Evolutionary conservation across 2,888 invertebrate genomes (phyloP), one percentile per base, ranked within the genome.

Genomic region (Rotaria sp.): DNA sequence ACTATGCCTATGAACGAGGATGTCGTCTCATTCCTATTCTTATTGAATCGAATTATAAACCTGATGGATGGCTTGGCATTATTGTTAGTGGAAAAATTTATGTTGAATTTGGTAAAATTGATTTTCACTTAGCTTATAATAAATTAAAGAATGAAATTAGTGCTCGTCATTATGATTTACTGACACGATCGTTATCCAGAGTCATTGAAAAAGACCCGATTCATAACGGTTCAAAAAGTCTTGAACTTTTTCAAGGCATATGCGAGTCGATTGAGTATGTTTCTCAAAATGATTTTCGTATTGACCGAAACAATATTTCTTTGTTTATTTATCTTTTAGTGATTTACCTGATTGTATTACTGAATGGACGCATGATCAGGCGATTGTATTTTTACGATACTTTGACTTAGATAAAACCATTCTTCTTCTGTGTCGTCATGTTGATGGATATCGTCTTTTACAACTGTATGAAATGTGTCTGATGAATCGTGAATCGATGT

Each of bases 41-140:
- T 2, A 13, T 84, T 0, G 21, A 84, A 59, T 11, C 52, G 0
- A 24, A 41, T n/a, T 84, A 84, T 52, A 26, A 52, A 26, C 84
- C 84, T 26, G 84, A 84, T 41, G 84, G 84, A 38, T 84, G 84
- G 84, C 52, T 84, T 4, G 80, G 80, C 2, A 45, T 80, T 80
- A 45, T 80, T 45, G 80, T 45, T 15, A 80, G 80, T n/a, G 80
- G 80, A 10, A 80, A 80, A 26, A 80, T 80, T 7, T 80, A 80
- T n/a, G 45, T 80, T 0, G 45, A 80, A 45, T 80, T 80, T 80
- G 3, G 3, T 21, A 41, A 45, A 4, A 2, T 2, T 15, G 1
- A 24, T 1, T 80, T 80, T 45, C 5, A 26, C 11, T 41, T n/a
- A 45, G 80, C 80, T 5, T 45, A 45, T 80, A n/a, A 45, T 13